Base-by-base conservation (phyloP, 2,888 invertebrate species). In the Scelioninae gen. 1 region DNA sequence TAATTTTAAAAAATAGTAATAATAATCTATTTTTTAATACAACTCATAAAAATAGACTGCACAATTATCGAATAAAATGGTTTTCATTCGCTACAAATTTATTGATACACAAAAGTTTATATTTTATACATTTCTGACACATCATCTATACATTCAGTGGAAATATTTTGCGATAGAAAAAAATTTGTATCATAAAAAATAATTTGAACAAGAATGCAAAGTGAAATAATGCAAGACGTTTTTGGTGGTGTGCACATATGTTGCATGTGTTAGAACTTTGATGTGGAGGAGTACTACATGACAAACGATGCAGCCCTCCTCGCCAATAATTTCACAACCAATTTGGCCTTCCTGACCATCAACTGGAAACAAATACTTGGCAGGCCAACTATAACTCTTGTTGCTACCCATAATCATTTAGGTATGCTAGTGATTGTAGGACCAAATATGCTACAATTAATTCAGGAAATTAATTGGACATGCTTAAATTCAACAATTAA, bases 281-380 rank as follows among this genome's bases (percentile, higher is more conserved):
- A 97, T 94, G 95, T 95, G 93, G 97, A 98, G 93, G 96, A 98
- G 93, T 98, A 98, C 95, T 99, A 99, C 95, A 96, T 97, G 93
- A 97, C 98, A 90, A 97, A 97, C 92, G 99, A 99, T 94, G 96
- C 97, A 93, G 97, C 97, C 91, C 95, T 99, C 93, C 95, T 98
- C 93, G 96, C 97, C 92, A 97, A 98, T 94, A 97, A 96, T 92
- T 96, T 98, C 93, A 97, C 96, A 92, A 96, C 97, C 90, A 98
- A 98, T 94, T 95, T 99, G 93, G 96, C 97, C 89, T 98, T 98
- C 94, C 95, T 99, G 93, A 97, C 98, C 93, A 97, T 97, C 94
- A 97, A 96, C 94, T 99, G 99, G 99, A 97, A 97, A 92, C 96
- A 97, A 93, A 97, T 98, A 96, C 95, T 98, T 93, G 99, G 99